Percentiles rank a stretch among this genome's conserved stretches.
phyloP scores from a whole-genome alignment of 2,888 invertebrate species.

The Scrobipalpa atriplicella region DNA sequence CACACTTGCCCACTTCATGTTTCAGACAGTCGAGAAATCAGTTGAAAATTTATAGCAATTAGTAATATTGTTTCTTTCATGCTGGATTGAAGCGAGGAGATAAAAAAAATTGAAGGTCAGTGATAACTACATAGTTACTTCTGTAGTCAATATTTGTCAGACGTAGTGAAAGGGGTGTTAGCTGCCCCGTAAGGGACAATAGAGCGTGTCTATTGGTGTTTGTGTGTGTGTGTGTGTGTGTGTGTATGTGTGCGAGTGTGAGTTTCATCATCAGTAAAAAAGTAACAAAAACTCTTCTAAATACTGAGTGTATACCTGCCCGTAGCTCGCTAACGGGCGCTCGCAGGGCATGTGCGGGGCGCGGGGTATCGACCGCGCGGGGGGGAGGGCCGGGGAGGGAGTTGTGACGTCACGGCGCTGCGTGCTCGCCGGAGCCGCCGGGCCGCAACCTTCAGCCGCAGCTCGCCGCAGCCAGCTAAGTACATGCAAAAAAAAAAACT shows the following conservation, averaged over 20 bases:
- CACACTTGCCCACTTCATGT: not conserved
- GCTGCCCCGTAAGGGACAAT: too few species aligned
- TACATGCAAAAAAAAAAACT: too few species aligned
- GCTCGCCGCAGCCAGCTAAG: not conserved
- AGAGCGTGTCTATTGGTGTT: too few species aligned
- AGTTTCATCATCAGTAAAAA: too few species aligned
- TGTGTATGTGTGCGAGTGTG: too few species aligned
- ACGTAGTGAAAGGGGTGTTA: too few species aligned
- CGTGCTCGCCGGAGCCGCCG: not conserved
- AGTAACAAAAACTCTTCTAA: not conserved
- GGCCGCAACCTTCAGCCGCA: conserved; percentile 11
- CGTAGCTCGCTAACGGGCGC: not conserved
- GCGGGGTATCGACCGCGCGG: conserved; percentile 11
- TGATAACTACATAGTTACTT: too few species aligned
- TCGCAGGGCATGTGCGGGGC: not conserved
- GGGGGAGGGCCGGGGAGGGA: not conserved
- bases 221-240: too few species aligned
- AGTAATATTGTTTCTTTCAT: too few species aligned
- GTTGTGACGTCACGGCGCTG: not conserved
- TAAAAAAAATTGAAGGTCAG: too few species aligned
- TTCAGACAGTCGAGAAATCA: not conserved
- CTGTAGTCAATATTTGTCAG: too few species aligned
- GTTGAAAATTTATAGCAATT: not conserved
- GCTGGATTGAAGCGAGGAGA: too few species aligned
- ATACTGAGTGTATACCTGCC: not conserved